Base-by-base conservation (phyloP, 1,140 invertebrate species). In the Leptoteleia sp. region DNA sequence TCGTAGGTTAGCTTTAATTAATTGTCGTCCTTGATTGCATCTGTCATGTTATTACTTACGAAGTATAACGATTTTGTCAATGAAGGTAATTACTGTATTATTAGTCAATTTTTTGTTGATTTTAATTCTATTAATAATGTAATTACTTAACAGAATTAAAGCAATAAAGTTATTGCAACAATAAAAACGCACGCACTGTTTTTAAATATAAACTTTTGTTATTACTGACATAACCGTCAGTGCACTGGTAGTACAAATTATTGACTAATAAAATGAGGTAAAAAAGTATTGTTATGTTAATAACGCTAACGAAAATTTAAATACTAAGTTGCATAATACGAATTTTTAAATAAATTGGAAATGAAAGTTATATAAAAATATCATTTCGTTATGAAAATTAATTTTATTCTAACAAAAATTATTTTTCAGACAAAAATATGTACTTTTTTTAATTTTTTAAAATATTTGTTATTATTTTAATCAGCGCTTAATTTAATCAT, bases 221-320 rank as follows among this genome's bases (percentile, higher is more conserved):
- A 38, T 15, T n/a, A 31, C 22, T 47, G 22, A 15, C 6, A 7
- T 8, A 47, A 47, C 2, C 12, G 5, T 29, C 7, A 47, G 25
- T 29, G n/a, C n/a, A n/a, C n/a, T n/a, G n/a, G n/a, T n/a, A n/a
- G 25, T 29, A 47, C 11, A 31, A 13, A 47, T 29, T 8, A 3
- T 29, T 47, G 16, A 31, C 22, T 15, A 35, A 9, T 35, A 19
- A 9, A 29, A 25, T 35, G 9, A 15, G 9, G 29, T 33, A 35
- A 33, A 50, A 50, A 50, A 50, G 47, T 50, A 35, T 15, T n/a
- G 13, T 35, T n/a, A 12, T 6, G 16, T 12, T 35, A 33, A 8
- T 3, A 48, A 15, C 25, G 12, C 4, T 22, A 48, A 31, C 31
- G 31, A 8, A 15, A 29, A 48, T 48, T 48, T 48, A 48, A 48